Percentiles rank a stretch among this genome's conserved stretches.
phyloP scores from a whole-genome alignment of 1,140 invertebrate genomes.

The Lucilia cuprina region DNA sequence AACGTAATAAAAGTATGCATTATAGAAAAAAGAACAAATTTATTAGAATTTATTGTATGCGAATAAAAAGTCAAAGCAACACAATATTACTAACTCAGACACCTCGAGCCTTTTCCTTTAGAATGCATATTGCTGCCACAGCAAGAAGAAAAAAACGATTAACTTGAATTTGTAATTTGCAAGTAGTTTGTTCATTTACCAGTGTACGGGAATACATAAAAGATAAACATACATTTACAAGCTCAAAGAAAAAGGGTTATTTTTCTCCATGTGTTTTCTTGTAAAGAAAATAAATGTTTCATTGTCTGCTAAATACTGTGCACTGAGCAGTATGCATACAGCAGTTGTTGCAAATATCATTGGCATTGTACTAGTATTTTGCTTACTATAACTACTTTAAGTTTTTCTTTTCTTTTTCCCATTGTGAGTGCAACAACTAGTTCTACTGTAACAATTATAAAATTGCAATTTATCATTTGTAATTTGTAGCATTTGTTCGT shows the following conservation, averaged over 20 bases:
- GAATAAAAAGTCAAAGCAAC: not conserved
- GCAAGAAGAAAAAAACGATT: not conserved
- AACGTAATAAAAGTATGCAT: not conserved
- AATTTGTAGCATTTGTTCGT: constrained; percentile 1
- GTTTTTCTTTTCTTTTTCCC: not conserved
- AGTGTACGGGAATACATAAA: not conserved
- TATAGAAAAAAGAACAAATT: not conserved
- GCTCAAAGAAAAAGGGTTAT: not conserved
- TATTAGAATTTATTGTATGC: constrained; percentile 8
- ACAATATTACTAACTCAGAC: not conserved
- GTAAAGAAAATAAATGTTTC: not conserved
- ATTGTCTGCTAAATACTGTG: not conserved
- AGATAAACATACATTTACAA: not conserved
- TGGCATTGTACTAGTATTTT: not conserved
- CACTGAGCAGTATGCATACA: not conserved
- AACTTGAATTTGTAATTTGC: constrained; percentile 6
- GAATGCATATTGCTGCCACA: not conserved
- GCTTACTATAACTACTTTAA: not conserved
- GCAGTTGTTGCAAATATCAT: not conserved
- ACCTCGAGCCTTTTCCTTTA: not conserved
- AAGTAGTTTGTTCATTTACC: not conserved
- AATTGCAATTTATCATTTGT: constrained; percentile 7
- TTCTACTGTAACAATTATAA: not conserved
- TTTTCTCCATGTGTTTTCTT: not conserved
- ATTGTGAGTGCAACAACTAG: no score